Evolutionary conservation across 1,140 invertebrate species (phyloP).

Genomic region (Euwallacea similis): DNA sequence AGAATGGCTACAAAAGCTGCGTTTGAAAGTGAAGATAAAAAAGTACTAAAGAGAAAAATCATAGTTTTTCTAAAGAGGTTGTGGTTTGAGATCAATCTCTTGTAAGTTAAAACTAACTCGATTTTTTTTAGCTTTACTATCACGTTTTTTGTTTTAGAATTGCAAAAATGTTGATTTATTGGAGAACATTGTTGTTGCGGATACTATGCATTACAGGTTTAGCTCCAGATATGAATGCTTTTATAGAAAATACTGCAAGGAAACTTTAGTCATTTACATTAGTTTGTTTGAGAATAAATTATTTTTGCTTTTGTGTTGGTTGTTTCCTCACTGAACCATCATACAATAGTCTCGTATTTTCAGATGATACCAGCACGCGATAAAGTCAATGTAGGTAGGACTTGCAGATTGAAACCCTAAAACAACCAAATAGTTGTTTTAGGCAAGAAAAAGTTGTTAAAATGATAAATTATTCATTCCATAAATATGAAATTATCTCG

Average conservation of each 20-base stretch:
- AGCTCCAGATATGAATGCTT: conserved; percentile 37
- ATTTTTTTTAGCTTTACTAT: neutral
- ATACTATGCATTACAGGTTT: conserved; percentile 36
- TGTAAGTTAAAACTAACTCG: conserved; percentile 42
- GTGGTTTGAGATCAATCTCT: conserved; percentile 49
- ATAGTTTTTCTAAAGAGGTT: conserved; percentile 28
- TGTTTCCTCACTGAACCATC: too few relatives aligned
- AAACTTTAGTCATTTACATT: too few relatives aligned
- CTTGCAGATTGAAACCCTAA: too few relatives aligned
- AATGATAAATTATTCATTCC: too few relatives aligned
- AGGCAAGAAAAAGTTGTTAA: too few relatives aligned
- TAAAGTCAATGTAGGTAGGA: too few relatives aligned
- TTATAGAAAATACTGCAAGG: conserved; percentile 16
- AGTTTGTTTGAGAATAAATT: too few relatives aligned
- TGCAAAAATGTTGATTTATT: conserved; percentile 36
- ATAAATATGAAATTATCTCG: too few relatives aligned
- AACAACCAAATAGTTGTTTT: too few relatives aligned
- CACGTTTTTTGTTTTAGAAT: conserved; percentile 35
- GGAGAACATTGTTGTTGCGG: conserved; percentile 29
- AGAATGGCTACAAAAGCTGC: conserved; percentile 61
- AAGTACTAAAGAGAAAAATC: conserved; percentile 33
- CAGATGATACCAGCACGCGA: too few relatives aligned
- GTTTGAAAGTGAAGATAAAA: conserved; percentile 46
- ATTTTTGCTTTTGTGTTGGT: too few relatives aligned
- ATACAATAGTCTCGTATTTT: too few relatives aligned